Percentiles rank a stretch among this genome's conserved stretches.
Conservation (phyloP, 30 jellyfish, hydroid and myxozoan genomes). For the Aurelia aurita region DNA sequence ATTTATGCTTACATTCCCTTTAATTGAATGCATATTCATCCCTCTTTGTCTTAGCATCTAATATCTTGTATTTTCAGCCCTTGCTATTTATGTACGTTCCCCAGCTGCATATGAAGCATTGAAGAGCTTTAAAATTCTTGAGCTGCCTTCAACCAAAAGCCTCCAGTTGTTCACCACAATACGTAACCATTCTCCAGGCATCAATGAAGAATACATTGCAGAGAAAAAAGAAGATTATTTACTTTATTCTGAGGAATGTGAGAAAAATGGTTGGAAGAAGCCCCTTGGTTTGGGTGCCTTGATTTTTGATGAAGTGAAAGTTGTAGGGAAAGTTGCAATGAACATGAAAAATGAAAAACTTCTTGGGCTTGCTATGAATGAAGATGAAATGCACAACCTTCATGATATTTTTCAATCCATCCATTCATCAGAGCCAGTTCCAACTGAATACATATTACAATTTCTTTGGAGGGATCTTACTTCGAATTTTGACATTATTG, state of each 20-base stretch:
- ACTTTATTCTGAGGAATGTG: slow-evolving; percentile 23
- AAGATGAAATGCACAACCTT: slow-evolving; percentile 21
- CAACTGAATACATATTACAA: not conserved
- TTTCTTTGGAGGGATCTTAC: slow-evolving; percentile 44
- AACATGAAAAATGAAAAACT: slow-evolving; percentile 44
- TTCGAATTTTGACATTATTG: not conserved
- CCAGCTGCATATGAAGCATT: too few relatives aligned
- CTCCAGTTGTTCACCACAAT: too few relatives aligned
- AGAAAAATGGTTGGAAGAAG: slow-evolving; percentile 27
- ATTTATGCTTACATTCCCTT: too few relatives aligned
- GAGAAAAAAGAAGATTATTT: slow-evolving; percentile 40
- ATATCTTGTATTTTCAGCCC: too few relatives aligned
- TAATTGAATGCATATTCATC: too few relatives aligned
- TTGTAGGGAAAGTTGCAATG: slow-evolving; percentile 25
- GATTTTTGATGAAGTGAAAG: slow-evolving; percentile 51
- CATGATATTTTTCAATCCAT: slow-evolving; percentile 34
- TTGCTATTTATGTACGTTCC: too few relatives aligned
- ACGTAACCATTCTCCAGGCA: too few relatives aligned
- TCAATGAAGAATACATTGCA: not conserved
- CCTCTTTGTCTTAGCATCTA: too few relatives aligned
- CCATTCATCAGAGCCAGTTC: slow-evolving; percentile 39
- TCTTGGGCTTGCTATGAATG: slow-evolving; percentile 49
- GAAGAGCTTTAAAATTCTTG: too few relatives aligned
- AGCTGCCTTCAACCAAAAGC: too few relatives aligned
- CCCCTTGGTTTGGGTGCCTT: slow-evolving; percentile 42